Evolutionary conservation across 2,113 vertebrate species (phyloP), one percentile per base, ranked within the genome.

Genomic region (Nestor notabilis): DNA sequence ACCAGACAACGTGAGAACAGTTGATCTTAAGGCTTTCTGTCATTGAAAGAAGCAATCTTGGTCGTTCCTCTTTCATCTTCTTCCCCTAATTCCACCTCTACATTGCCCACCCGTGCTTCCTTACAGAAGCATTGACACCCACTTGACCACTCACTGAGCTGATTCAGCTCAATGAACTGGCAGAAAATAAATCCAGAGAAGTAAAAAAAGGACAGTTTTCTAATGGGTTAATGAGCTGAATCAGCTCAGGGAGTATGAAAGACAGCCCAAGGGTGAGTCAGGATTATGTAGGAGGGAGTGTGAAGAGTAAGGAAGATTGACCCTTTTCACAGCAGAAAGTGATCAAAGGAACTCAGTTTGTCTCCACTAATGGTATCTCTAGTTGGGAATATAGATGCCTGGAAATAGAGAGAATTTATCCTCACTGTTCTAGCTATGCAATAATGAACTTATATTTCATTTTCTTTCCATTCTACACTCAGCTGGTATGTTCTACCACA

Each of bases 161-260:
- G 55, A 95, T 87, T 87, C 89, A 92, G 76, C 69, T 91, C 72
- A 87, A 29, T 94, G 89, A 94, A 75, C 56, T 31, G 74, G 61
- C 52, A 93, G 65, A 91, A 93, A 76, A 93, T 82, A 89, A 95
- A 93, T 56, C 39, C 29, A 89, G 56, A 96, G 47, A 78, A 82
- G 24, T 46, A 6, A 75, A 89, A 93, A 92, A 61, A 41, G 37
- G 35, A 60, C 50, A 79, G 35, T 69, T 87, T 95, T 79, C 77
- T 85, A 87, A 52, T 18, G 44, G 84, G 87, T 93, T 95, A 94
- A 96, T 87, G 94, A 95, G 58, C 80, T 93, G 76, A 43, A 85
- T 91, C 87, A 76, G 77, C 52, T 84, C 89, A 69, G 85, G 52
- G 84, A 94, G 93, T 66, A 60, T 52, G 77, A 79, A 93, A 91